These are phyloP conservation scores for Antennarius maculatus DNA, from an alignment of 2,797 vertebrate genomes.

Conservation along the genomic window DNA sequence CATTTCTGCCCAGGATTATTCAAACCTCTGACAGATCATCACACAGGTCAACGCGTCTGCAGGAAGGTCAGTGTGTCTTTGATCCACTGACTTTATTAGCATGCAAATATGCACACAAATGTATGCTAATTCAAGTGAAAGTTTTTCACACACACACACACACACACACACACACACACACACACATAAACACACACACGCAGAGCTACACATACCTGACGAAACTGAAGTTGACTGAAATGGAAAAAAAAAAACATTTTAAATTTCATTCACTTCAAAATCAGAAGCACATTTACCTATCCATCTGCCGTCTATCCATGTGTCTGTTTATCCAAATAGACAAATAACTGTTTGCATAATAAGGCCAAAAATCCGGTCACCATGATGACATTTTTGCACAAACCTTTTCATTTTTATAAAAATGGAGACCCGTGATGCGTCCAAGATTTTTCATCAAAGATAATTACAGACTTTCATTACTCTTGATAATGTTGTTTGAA, in stretches of 20 bases:
- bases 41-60: constrained; percentile 67
- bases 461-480: too few species aligned
- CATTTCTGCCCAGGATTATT: constrained; percentile 54
- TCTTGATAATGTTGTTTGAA: too few species aligned
- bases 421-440: too few species aligned
- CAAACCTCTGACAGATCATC: constrained; percentile 60
- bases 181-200: neutral
- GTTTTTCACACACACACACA: constrained; percentile 16
- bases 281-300: too few species aligned
- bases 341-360: too few species aligned
- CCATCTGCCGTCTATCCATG: too few species aligned
- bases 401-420: too few species aligned
- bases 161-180: neutral
- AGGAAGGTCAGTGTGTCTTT: constrained; percentile 53
- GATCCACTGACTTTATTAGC: constrained; percentile 62
- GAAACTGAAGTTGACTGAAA: constrained; percentile 40
- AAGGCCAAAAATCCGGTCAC: too few species aligned
- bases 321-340: too few species aligned
- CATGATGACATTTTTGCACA: too few species aligned
- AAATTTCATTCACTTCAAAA: too few species aligned
- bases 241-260: constrained; percentile 16
- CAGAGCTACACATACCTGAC: neutral
- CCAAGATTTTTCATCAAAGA: too few species aligned
- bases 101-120: constrained; percentile 44
- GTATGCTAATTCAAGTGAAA: constrained; percentile 42